Evolutionary conservation across 2,888 invertebrate genomes (phyloP).

Genomic region (Synanthedon andrenaeformis): DNA sequence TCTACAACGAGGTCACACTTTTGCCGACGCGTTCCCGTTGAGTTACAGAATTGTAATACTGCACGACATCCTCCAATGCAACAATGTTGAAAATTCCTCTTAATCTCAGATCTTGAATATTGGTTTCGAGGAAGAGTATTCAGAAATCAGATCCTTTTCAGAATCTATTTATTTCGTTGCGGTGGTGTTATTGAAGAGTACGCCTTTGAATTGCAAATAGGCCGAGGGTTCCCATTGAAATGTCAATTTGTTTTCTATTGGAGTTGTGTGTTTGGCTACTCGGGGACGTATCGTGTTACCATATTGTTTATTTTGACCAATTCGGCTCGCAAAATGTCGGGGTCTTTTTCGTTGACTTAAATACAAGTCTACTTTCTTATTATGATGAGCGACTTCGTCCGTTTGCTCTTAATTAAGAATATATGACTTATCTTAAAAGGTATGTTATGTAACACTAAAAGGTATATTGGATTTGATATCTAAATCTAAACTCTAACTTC

Average conservation of each 20-base stretch:
- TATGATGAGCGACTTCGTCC: background rate
- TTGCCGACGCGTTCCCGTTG: background rate
- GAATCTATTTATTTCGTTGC: constrained; percentile 58
- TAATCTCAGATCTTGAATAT: background rate
- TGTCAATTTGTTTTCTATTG: constrained; percentile 69
- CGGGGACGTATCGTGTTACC: constrained; percentile 38
- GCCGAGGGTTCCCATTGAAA: constrained; percentile 52
- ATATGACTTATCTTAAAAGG: too few species aligned
- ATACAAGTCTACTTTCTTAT: constrained; percentile 6
- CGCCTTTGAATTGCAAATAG: constrained; percentile 67
- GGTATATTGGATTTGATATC: too few species aligned
- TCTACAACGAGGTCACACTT: background rate
- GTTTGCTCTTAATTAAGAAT: background rate
- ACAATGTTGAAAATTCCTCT: background rate
- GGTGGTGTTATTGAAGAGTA: constrained; percentile 58
- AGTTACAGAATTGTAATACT: too few species aligned
- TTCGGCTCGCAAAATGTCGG: constrained; percentile 11
- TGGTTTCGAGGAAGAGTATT: constrained; percentile 11
- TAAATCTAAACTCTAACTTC: too few species aligned
- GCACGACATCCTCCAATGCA: background rate
- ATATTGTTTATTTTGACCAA: constrained; percentile 28
- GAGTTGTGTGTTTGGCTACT: constrained; percentile 41
- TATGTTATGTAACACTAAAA: too few species aligned
- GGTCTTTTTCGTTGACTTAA: too few species aligned
- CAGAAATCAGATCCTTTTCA: constrained; percentile 59